These are phyloP conservation scores for Pyrocoelia pectoralis DNA, from an alignment of 2,888 invertebrate species.

Conservation along the genomic window DNA sequence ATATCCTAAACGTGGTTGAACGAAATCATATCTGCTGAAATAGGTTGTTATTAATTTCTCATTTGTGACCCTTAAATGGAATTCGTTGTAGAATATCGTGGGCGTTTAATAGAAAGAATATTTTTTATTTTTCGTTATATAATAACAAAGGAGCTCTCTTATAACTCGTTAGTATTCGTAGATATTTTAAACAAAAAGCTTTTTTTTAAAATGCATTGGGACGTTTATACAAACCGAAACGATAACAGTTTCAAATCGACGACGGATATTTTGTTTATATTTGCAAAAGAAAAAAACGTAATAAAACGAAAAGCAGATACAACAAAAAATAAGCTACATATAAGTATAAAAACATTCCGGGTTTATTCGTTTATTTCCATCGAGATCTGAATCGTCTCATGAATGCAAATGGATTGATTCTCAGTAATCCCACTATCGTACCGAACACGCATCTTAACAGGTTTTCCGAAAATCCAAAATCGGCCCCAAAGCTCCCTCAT, in stretches of 20 bases:
- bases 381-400: slow-evolving; percentile 57
- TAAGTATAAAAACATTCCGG: slow-evolving; percentile 17
- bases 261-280: background rate
- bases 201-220: too few species aligned
- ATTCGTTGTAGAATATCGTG: background rate
- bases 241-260: background rate
- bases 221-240: background rate
- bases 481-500: slow-evolving; percentile 29
- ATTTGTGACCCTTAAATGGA: background rate
- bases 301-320: background rate
- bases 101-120: too few species aligned
- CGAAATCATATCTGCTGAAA: background rate
- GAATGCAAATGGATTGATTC: slow-evolving; percentile 57
- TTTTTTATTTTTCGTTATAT: too few species aligned
- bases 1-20: background rate
- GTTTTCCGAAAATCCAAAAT: slow-evolving; percentile 35
- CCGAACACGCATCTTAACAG: slow-evolving; percentile 47
- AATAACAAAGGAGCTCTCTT: too few species aligned
- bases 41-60: background rate
- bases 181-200: too few species aligned
- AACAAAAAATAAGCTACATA: slow-evolving; percentile 18
- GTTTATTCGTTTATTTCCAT: slow-evolving; percentile 43
- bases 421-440: slow-evolving; percentile 53
- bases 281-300: background rate
- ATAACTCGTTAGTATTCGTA: too few species aligned